Conservation (phyloP, 2,888 invertebrate species). For the Ditula angustiorana region DNA sequence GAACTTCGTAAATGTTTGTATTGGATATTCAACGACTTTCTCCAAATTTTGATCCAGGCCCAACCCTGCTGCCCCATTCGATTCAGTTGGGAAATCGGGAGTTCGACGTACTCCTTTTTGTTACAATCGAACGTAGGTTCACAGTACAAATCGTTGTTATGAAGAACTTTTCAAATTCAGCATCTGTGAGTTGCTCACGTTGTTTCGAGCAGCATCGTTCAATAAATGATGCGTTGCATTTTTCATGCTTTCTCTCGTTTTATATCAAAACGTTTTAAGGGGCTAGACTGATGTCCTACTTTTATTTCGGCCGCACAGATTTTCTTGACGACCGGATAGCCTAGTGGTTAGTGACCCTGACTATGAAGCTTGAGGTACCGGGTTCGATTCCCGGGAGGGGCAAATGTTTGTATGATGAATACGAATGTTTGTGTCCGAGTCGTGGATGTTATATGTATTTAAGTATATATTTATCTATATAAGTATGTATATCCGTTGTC, state of each 20-base stretch:
- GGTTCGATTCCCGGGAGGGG: no score
- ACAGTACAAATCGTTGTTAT: conserved; percentile 50
- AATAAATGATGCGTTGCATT: conserved; percentile 8
- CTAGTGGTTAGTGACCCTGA: no score
- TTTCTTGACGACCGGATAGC: no score
- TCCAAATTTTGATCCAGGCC: conserved; percentile 5
- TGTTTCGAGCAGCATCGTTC: conserved; percentile 17
- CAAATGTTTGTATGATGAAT: no score
- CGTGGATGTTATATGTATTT: no score
- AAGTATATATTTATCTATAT: no score
- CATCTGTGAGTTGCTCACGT: conserved; percentile 29
- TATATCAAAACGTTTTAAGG: background rate
- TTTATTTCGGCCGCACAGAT: no score
- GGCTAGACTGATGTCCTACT: background rate
- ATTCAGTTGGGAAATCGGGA: conserved; percentile 54
- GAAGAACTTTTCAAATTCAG: conserved; percentile 44
- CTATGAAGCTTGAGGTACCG: no score
- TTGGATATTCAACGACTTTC: conserved; percentile 18
- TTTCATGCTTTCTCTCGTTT: background rate
- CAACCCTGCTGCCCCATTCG: conserved; percentile 44
- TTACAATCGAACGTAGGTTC: conserved; percentile 44
- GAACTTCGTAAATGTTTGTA: conserved; percentile 12
- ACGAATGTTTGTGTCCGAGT: no score
- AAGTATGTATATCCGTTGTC: no score
- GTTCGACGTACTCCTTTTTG: conserved; percentile 49